These are phyloP conservation scores for Alsophila aescularia DNA, from an alignment of 2,888 invertebrate genomes.

Conservation along the genomic window DNA sequence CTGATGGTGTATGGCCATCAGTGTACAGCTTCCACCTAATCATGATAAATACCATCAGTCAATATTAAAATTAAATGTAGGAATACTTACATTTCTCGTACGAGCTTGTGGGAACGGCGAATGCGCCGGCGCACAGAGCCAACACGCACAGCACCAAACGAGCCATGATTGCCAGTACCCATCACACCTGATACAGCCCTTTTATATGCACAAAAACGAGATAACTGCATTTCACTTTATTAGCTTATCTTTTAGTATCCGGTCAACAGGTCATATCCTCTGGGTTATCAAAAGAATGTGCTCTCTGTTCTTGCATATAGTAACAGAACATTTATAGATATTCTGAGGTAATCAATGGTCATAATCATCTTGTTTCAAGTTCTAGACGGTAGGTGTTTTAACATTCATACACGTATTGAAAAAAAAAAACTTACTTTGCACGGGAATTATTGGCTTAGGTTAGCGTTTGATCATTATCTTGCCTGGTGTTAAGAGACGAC, in stretches of 20 bases:
- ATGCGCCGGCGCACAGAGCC: constrained; percentile 60
- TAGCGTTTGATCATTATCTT: too few relatives aligned
- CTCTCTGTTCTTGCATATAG: constrained; percentile 12
- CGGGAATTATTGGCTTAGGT: neutral
- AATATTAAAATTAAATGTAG: too few relatives aligned
- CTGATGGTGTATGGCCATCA: neutral
- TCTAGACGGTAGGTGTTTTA: neutral
- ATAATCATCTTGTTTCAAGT: neutral
- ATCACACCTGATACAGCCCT: constrained; percentile 28
- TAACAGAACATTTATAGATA: constrained; percentile 5
- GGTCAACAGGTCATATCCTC: constrained; percentile 21
- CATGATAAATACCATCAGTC: too few relatives aligned
- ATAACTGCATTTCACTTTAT: constrained; percentile 18
- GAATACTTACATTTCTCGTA: constrained; percentile 66
- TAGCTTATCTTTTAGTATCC: neutral
- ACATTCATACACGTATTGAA: neutral
- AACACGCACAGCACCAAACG: constrained; percentile 64
- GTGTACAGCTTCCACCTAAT: too few relatives aligned
- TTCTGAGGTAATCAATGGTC: constrained; percentile 46
- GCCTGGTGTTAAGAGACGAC: too few relatives aligned
- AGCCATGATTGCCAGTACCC: constrained; percentile 64
- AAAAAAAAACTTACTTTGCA: neutral
- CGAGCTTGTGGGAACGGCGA: constrained; percentile 54
- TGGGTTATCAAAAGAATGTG: constrained; percentile 15
- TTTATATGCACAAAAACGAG: constrained; percentile 46